Percentiles rank a stretch among this genome's conserved stretches.
These are phyloP conservation scores for Spisula solida DNA, from an alignment of 2,888 invertebrate genomes.

Conservation along the genomic window DNA sequence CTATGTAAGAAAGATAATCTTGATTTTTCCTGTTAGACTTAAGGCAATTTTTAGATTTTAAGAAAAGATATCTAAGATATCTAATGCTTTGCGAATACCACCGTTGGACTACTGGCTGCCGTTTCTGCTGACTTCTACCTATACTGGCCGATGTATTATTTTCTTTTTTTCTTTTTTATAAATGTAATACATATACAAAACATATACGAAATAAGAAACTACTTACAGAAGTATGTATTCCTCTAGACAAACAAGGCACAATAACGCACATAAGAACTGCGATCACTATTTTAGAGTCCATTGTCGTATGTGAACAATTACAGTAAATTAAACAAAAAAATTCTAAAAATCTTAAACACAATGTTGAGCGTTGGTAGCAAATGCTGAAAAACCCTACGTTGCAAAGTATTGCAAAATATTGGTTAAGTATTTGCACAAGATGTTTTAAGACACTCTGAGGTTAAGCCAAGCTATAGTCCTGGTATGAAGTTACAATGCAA, in stretches of 20 bases:
- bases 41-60: no score
- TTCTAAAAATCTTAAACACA: neutral
- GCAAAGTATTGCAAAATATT: slow-evolving; percentile 21
- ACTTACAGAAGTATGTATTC: slow-evolving; percentile 7
- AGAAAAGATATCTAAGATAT: no score
- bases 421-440: neutral
- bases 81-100: no score
- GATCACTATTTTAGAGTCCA: slow-evolving; percentile 12
- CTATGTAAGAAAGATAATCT: no score
- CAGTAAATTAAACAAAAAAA: neutral
- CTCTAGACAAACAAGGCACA: neutral
- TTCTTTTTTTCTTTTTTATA: no score
- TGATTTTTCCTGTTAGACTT: no score
- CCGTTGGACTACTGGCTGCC: no score
- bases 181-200: no score
- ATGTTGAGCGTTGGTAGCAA: neutral
- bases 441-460: neutral
- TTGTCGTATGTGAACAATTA: neutral
- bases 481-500: neutral
- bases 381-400: slow-evolving; percentile 11
- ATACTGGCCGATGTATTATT: no score
- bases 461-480: neutral
- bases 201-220: neutral
- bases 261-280: neutral
- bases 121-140: no score